Evolutionary conservation across 64 coral and sea anemone genomes (phyloP).

Genomic region (Orbicella faveolata): DNA sequence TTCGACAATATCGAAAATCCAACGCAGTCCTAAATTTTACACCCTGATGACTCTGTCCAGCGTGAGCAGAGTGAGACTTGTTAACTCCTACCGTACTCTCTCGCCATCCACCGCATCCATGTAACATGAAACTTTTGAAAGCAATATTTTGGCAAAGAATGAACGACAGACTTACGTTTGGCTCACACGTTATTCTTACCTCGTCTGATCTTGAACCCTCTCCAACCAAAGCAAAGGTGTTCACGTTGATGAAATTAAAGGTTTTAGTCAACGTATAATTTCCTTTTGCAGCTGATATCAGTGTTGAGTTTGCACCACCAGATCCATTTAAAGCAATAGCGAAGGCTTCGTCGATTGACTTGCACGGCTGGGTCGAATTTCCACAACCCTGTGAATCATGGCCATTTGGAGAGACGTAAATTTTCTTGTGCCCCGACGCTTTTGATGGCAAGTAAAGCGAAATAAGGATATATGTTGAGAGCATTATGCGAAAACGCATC

Average conservation of each 20-base stretch:
- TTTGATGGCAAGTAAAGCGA: neutral
- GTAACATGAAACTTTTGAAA: constrained; percentile 37
- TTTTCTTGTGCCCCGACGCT: neutral
- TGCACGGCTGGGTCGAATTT: neutral
- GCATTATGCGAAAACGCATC: neutral
- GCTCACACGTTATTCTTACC: constrained; percentile 48
- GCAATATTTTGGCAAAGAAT: constrained; percentile 52
- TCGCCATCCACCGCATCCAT: constrained; percentile 73
- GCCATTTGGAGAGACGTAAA: constrained; percentile 20
- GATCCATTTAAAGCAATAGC: neutral
- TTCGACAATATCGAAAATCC: constrained; percentile 70
- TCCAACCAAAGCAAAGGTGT: constrained; percentile 56
- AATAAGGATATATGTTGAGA: neutral
- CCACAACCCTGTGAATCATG: constrained; percentile 11
- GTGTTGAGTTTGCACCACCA: constrained; percentile 1
- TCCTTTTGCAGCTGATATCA: constrained; percentile 39
- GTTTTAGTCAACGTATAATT: constrained; percentile 44
- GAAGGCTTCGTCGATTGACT: constrained; percentile 26
- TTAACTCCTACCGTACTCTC: constrained; percentile 36
- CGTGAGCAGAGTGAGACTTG: neutral
- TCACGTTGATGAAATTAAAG: constrained; percentile 13
- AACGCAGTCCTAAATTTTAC: constrained; percentile 57
- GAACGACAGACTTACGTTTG: constrained; percentile 68
- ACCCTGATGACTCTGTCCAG: constrained; percentile 16
- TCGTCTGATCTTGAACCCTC: constrained; percentile 14